Percentiles rank a stretch among this genome's conserved stretches.
Evolutionary conservation across 2,113 vertebrate genomes (phyloP).

Genomic region (Tympanuchus pallidicinctus): DNA sequence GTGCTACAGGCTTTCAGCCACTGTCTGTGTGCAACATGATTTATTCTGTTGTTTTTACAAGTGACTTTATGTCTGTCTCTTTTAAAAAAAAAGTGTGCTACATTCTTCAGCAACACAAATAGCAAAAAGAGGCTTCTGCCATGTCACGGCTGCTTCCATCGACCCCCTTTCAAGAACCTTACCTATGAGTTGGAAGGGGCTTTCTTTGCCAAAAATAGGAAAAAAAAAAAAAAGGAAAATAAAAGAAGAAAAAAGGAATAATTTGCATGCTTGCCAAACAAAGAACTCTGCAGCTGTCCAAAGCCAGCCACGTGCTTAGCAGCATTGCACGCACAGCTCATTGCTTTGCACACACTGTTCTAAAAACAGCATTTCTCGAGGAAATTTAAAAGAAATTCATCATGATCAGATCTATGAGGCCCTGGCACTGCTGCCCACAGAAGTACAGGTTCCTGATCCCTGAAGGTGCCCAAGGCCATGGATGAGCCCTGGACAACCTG

Average conservation of each 20-base stretch:
- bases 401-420: not conserved
- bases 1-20: not conserved
- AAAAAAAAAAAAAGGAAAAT: not conserved
- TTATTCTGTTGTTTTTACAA: not conserved
- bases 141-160: not conserved
- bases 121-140: not conserved
- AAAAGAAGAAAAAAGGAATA: not conserved
- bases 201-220: not conserved
- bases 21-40: fast-evolving
- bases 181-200: not conserved
- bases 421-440: not conserved
- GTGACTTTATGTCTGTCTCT: not conserved
- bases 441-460: too few species aligned
- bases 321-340: fast-evolving
- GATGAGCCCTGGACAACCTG: too few species aligned
- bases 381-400: not conserved
- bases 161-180: not conserved
- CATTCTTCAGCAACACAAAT: not conserved
- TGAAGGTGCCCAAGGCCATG: too few species aligned
- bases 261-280: not conserved
- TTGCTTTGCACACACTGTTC: not conserved
- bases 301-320: not conserved
- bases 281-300: not conserved
- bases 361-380: fast-evolving
- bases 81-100: not conserved